Base-by-base conservation (phyloP, 2,888 invertebrate genomes). In the Drepana falcataria region DNA sequence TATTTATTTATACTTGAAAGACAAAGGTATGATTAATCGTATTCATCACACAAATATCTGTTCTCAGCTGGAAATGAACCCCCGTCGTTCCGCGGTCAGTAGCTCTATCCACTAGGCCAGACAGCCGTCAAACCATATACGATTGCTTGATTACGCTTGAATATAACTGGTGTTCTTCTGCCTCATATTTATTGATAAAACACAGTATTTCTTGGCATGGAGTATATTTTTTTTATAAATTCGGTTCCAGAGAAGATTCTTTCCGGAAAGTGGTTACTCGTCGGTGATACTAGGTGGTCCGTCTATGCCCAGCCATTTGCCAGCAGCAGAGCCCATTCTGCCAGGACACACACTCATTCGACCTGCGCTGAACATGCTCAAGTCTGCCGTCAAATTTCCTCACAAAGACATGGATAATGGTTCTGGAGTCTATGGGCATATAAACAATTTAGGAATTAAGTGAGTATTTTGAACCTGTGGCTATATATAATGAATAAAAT, bases 281-380 rank as follows among this genome's bases (percentile, higher is more conserved):
- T 66, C 74, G 0, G 48, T 63, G 0, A 77, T 87, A 9, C 48
- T 87, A 0, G 87, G 87, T 0, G 66, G 73, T 0, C 88, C 88
- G 0, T 62, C 69, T 0, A 21, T 54, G 9, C 66, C 81, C 0
- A 74, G 66, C 34, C 87, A 89, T 56, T 67, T 90, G 2, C 90
- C 90, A 0, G 72, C 72, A 61, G 87, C 88, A 0, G 89, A 88
- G 37, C 64, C 87, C 0, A 81, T 90, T 0, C 59, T 83, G 1
- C 90, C 90, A 0, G 90, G 87, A 0, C 90, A 89, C 58, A 89
- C 90, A 0, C 75, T 90, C 1, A 55, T 88, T 6, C 77, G 79
- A 35, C 90, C 90, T 48, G 59, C 86, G 0, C 55, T 89, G 0
- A 84, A 84, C 2, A 87, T 87, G 87, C 65, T 90, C 4, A 90